phyloP scores from a whole-genome alignment of 2,888 invertebrate species.

The Leptinotarsa juncta region DNA sequence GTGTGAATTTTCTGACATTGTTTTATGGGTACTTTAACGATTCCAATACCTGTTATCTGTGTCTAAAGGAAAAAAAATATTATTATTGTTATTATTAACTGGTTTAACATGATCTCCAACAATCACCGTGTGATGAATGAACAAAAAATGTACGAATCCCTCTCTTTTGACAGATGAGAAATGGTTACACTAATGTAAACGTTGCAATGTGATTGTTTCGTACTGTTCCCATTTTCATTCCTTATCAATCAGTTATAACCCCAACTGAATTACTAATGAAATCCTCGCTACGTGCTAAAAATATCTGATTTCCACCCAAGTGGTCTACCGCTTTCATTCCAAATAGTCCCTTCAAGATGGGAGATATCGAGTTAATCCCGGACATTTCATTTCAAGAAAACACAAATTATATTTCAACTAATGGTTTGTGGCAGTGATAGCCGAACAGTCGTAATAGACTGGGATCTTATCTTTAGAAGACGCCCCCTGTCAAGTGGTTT shows the following conservation, averaged over 20 bases:
- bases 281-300: not conserved
- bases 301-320: not conserved
- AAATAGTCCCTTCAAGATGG: slow-evolving; percentile 1
- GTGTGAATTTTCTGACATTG: no score
- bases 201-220: no score
- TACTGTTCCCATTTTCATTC: not conserved
- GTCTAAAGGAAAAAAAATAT: no score
- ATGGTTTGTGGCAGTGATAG: slow-evolving; percentile 29
- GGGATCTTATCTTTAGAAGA: slow-evolving; percentile 28
- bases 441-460: slow-evolving; percentile 24
- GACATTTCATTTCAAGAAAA: slow-evolving; percentile 26
- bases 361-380: slow-evolving; percentile 10
- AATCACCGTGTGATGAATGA: no score
- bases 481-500: slow-evolving; percentile 25
- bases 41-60: no score
- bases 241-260: not conserved
- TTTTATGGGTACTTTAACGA: no score
- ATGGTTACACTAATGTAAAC: no score
- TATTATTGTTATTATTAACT: no score
- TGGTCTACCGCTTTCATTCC: not conserved
- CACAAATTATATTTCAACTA: slow-evolving; percentile 31
- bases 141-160: no score
- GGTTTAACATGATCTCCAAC: no score
- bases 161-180: no score
- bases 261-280: not conserved